Conservation (phyloP, 2,797 vertebrate genomes). For the Sebastes steindachneri region DNA sequence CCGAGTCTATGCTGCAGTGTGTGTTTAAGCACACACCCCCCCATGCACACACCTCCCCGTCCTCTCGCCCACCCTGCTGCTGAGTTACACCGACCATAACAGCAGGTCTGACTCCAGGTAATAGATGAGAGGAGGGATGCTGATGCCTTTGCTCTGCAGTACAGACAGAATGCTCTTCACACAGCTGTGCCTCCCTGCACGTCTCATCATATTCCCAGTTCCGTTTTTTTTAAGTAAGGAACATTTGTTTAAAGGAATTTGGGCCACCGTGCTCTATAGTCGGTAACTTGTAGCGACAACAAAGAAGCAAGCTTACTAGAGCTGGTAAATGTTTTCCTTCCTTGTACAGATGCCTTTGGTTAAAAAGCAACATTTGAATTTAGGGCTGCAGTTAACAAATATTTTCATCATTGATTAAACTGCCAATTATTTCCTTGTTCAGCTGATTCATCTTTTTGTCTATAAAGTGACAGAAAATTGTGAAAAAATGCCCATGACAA, state of each 20-base stretch:
- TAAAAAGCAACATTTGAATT: neutral
- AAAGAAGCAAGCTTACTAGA: neutral
- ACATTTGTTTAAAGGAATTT: slow-evolving; percentile 29
- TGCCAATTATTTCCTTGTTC: neutral
- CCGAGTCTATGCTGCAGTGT: slow-evolving; percentile 64
- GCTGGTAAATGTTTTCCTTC: neutral
- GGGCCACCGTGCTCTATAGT: slow-evolving; percentile 16
- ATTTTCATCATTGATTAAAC: neutral
- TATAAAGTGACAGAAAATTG: neutral
- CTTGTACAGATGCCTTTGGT: neutral
- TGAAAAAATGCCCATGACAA: neutral
- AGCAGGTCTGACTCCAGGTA: slow-evolving; percentile 62
- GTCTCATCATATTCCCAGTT: slow-evolving; percentile 28
- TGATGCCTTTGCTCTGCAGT: slow-evolving; percentile 25
- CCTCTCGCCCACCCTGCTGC: slow-evolving; percentile 44
- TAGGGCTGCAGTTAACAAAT: neutral
- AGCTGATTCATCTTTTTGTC: neutral
- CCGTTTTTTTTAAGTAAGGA: neutral
- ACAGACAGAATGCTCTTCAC: slow-evolving; percentile 16
- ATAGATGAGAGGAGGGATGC: slow-evolving; percentile 49
- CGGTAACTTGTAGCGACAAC: neutral
- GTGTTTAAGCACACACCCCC: slow-evolving; percentile 28
- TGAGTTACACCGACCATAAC: slow-evolving; percentile 50
- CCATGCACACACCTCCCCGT: neutral
- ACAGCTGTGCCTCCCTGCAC: slow-evolving; percentile 37